phyloP scores from a whole-genome alignment of 2,113 vertebrate genomes.

The chimpanzee (Pan troglodytes) region NHGRI_mPanTro3-v2.1_pri NC_072402.2:83796001-83796500 shows the following conservation, averaged over 20 bases:
- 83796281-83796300: constrained; percentile 97
- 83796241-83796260: constrained; percentile 95
- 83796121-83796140: constrained; percentile 96
- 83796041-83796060: too few relatives aligned
- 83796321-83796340: constrained; percentile 81
- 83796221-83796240: constrained; percentile 99
- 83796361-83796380: too few relatives aligned
- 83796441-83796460: too few relatives aligned
- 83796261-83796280: constrained; percentile 99
- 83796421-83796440: too few relatives aligned
- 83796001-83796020: constrained; percentile 88
- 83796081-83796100: too few relatives aligned
- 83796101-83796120: constrained; percentile 88
- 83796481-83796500: too few relatives aligned
- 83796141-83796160: constrained; percentile 96
- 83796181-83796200: constrained; percentile 97
- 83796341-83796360: too few relatives aligned
- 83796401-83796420: too few relatives aligned
- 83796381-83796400: too few relatives aligned
- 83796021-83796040: too few relatives aligned
- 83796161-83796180: constrained; percentile 98
- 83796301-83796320: constrained; percentile 94
- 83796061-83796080: too few relatives aligned
- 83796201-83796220: constrained; percentile 96
- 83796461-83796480: too few relatives aligned